Base-by-base conservation (phyloP, 2,888 invertebrate species). In the Sphecodes monilicornis region DNA sequence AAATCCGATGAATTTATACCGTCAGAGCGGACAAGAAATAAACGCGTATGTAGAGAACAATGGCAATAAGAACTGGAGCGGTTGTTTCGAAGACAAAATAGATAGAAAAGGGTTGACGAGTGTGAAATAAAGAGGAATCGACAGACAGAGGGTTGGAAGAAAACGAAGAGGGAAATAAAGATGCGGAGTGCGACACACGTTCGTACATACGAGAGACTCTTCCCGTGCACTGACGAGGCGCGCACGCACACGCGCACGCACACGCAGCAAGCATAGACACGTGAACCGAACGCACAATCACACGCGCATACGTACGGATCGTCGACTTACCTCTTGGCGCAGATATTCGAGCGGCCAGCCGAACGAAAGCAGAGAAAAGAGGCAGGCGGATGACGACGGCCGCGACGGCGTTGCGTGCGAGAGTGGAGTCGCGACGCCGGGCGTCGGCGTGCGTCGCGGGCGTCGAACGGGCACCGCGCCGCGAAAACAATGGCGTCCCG, bases 371-470 rank as follows among this genome's bases (percentile, higher is more conserved):
- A 83, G 76, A 82, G 83, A 85, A 88, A 79, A 78, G 81, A 87
- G 83, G 86, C 75, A 75, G 84, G 70, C 72, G 75, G 76, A 82
- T 68, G 85, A 76, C 88, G 84, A 85, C 88, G 87, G 89, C 86
- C 88, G 91, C 90, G 89, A 91, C 89, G 91, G 89, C 91, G 91
- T 91, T 90, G 90, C 90, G 90, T 89, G 90, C 86, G 89, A 86
- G 89, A 92, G 93, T 93, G 91, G 89, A 91, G 90, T 90, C 92
- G 92, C 88, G 92, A 90, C 91, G 93, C 88, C 91, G 85, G 90
- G 91, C 91, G 92, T 91, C 90, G 92, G 85, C 88, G 89, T 89
- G 90, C 90, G 89, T 86, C 89, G 88, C 87, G 86, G 89, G 75
- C 80, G 76, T 68, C 83, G 72, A 82, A 76, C 80, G 32, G 80